These are phyloP conservation scores for Heteractis magnifica DNA, from an alignment of 92 coral and sea anemone species.

Conservation along the genomic window DNA sequence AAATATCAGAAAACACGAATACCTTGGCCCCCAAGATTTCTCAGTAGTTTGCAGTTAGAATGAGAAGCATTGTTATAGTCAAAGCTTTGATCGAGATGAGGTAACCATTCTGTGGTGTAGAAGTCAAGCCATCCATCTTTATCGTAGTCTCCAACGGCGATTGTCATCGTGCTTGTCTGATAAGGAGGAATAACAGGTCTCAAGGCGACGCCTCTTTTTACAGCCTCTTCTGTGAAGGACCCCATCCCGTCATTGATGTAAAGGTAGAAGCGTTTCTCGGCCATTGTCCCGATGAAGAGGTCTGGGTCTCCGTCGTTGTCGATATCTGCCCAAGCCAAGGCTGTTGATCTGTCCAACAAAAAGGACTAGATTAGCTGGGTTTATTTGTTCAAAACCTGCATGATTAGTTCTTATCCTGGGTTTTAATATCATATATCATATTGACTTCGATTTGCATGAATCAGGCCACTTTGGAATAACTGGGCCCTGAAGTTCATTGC, in stretches of 20 bases:
- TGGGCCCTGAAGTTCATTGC: too few species aligned
- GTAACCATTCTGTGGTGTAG: constrained; percentile 96
- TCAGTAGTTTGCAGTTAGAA: constrained; percentile 74
- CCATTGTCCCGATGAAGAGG: constrained; percentile 87
- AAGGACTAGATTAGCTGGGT: background rate
- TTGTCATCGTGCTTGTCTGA: constrained; percentile 94
- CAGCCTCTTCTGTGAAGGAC: constrained; percentile 89
- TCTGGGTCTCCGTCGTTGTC: constrained; percentile 97
- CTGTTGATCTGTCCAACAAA: constrained; percentile 57
- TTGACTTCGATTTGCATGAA: too few species aligned
- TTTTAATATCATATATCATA: too few species aligned
- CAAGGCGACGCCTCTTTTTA: constrained; percentile 79
- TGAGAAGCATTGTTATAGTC: constrained; percentile 89
- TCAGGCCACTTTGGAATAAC: too few species aligned
- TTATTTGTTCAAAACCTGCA: too few species aligned
- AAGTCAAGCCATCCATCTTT: constrained; percentile 98
- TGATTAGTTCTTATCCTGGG: too few species aligned
- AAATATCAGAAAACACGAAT: constrained; percentile 17
- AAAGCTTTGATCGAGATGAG: constrained; percentile 95
- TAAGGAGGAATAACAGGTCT: constrained; percentile 81
- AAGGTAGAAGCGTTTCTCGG: constrained; percentile 83
- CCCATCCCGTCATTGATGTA: constrained; percentile 97
- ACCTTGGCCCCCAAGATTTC: constrained; percentile 92
- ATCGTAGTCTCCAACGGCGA: constrained; percentile 91
- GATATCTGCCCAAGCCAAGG: constrained; percentile 84